Base-by-base conservation (phyloP, 2,113 vertebrate species). In the western clawed frog (Xenopus tropicalis) region DNA sequence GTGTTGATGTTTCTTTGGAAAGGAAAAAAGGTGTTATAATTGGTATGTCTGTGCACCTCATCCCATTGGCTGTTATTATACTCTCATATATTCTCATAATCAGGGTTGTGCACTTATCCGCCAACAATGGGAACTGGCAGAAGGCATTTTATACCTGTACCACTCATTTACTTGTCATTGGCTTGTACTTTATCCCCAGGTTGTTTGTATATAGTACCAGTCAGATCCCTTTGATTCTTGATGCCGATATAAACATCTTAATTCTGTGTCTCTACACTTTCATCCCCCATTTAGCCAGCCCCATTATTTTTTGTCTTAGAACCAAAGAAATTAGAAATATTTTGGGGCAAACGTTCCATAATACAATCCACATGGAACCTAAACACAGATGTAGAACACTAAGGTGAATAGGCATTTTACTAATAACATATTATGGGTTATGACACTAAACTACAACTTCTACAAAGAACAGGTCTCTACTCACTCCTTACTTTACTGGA, bases 241-340 rank as follows among this genome's bases (percentile, higher is more conserved):
- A 74, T 12, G 64, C 64, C 14, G 72, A 74, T 23, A 19, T 74
- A 37, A 74, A 61, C 14, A 64, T 74, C 14, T 14, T 74, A 4
- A 64, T 74, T 11, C 54, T 74, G 51, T 74, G 72, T 48, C 65
- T 74, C 9, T 74, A 74, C 57, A 67, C 72, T 6, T 74, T 61
- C n/a, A 64, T 46, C 4, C 72, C 72, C 25, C 70, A 71, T 59
- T 14, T 59, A 17, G n/a, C 20, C 13, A 70, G 22, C 7, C 68
- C 68, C 19, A 70, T 70, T 23, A 70, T 70, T 43, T 70, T 59
- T 12, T 70, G 68, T 59, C 68, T 70, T 10, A 21, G 68, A 46
- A 70, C 56, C 14, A 16, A 70, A 10, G 68, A 70, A 59, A 46
- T 46, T 14, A 46, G 44, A 46, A 46, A 46, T 14, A 46, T 46